Evolutionary conservation across 2,113 vertebrate species (phyloP).

Genomic region (Peromyscus maniculatus): DNA sequence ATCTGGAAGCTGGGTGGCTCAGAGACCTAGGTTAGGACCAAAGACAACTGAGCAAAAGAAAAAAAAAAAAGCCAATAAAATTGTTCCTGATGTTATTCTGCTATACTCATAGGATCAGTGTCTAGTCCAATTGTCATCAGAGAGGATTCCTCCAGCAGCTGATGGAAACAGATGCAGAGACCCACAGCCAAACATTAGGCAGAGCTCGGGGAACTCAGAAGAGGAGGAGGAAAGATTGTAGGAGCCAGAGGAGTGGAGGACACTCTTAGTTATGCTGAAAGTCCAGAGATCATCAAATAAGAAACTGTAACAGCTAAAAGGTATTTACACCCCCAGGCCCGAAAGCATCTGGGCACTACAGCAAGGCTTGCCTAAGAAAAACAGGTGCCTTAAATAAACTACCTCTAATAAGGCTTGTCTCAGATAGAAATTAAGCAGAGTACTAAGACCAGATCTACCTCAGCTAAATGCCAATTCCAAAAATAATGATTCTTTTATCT

Average conservation of each 20-base stretch:
- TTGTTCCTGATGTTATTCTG: background rate
- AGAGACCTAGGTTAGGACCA: background rate
- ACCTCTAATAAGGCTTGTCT: no score
- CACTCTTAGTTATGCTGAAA: background rate
- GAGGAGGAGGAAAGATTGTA: background rate
- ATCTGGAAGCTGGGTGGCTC: background rate
- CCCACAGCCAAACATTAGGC: background rate
- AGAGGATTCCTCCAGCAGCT: background rate
- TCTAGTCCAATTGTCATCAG: background rate
- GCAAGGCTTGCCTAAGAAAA: no score
- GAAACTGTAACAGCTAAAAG: no score
- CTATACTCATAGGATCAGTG: background rate
- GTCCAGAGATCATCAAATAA: no score
- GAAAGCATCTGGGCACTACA: no score
- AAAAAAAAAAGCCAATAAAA: background rate
- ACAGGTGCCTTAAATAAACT: no score
- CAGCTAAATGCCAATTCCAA: no score
- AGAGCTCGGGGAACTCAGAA: background rate
- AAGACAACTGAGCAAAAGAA: background rate
- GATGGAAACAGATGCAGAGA: background rate
- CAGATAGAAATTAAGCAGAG: no score
- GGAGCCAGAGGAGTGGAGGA: background rate
- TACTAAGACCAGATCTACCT: no score
- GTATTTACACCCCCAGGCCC: no score
- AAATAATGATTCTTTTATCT: no score